A percentile compares a stretch with the other conserved stretches of the same genome.
Evolutionary conservation across 2,888 invertebrate genomes (phyloP).

Genomic region (Clivina fossor): DNA sequence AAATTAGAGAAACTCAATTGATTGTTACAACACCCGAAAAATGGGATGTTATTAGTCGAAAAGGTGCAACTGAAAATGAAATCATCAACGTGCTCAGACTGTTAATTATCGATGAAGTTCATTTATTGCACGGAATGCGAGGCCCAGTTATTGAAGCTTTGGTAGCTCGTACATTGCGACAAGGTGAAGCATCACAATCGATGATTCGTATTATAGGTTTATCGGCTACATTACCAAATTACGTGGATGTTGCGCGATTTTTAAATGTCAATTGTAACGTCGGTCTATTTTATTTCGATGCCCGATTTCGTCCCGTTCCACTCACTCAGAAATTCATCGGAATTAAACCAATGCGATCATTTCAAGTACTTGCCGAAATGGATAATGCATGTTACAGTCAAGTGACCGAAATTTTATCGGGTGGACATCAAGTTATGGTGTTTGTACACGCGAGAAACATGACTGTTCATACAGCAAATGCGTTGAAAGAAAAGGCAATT

Average conservation of each 20-base stretch:
- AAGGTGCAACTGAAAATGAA: slow-evolving; percentile 85
- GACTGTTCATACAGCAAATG: slow-evolving; percentile 85
- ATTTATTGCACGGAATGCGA: slow-evolving; percentile 93
- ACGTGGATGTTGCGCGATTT: slow-evolving; percentile 93
- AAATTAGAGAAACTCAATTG: slow-evolving; percentile 96
- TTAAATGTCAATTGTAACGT: slow-evolving; percentile 88
- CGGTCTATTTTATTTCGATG: slow-evolving; percentile 93
- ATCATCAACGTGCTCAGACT: slow-evolving; percentile 88
- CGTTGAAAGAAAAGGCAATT: slow-evolving; percentile 78
- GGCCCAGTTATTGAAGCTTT: slow-evolving; percentile 97
- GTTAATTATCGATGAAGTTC: slow-evolving; percentile 96
- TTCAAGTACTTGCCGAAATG: slow-evolving; percentile 69
- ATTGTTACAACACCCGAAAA: slow-evolving; percentile 99
- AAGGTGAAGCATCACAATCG: slow-evolving; percentile 86
- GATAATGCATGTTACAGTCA: slow-evolving; percentile 93
- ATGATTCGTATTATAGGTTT: slow-evolving; percentile 97
- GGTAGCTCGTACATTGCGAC: slow-evolving; percentile 91
- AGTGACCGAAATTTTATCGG: slow-evolving; percentile 76
- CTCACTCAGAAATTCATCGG: slow-evolving; percentile 90
- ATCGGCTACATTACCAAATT: slow-evolving; percentile 97
- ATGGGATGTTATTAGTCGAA: slow-evolving; percentile 99
- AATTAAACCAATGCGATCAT: slow-evolving; percentile 64
- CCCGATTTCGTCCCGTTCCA: slow-evolving; percentile 93
- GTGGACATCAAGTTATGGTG: slow-evolving; percentile 95
- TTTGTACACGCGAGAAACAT: slow-evolving; percentile 98